These are phyloP conservation scores for Cydia amplana DNA, from an alignment of 1,140 invertebrate genomes.

Conservation along the genomic window DNA sequence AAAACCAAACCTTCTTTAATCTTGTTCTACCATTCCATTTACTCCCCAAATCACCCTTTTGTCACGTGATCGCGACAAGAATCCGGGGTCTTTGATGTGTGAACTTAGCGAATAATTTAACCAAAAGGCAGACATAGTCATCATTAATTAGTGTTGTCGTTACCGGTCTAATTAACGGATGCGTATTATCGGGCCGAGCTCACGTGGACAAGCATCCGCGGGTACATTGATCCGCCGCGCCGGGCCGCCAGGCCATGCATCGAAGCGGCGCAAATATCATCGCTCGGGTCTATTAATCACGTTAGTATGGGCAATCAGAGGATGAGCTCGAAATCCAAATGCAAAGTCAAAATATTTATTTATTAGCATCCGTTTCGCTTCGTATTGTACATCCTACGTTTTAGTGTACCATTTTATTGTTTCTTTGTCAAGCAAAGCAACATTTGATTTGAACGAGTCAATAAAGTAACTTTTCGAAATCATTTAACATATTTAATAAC, in stretches of 20 bases:
- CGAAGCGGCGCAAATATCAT: conserved; percentile 60
- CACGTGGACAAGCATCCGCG: conserved; percentile 14
- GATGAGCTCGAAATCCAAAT: conserved; percentile 63
- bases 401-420: background rate
- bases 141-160: conserved; percentile 14
- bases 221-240: conserved; percentile 45
- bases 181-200: background rate
- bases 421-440: background rate
- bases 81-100: no score
- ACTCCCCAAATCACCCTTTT: no score
- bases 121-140: background rate
- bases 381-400: background rate
- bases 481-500: conserved; percentile 13
- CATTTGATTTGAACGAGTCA: background rate
- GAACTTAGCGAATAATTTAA: no score
- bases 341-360: conserved; percentile 46
- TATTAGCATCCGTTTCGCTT: background rate
- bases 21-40: no score
- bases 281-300: conserved; percentile 65
- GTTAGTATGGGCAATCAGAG: conserved; percentile 65
- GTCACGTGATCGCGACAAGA: no score
- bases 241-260: conserved; percentile 51
- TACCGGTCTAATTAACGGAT: conserved; percentile 25
- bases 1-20: no score
- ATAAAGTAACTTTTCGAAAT: conserved; percentile 8